Conservation (phyloP, 92 coral and sea anemone species). For the Isaurus tuberculatus region DNA sequence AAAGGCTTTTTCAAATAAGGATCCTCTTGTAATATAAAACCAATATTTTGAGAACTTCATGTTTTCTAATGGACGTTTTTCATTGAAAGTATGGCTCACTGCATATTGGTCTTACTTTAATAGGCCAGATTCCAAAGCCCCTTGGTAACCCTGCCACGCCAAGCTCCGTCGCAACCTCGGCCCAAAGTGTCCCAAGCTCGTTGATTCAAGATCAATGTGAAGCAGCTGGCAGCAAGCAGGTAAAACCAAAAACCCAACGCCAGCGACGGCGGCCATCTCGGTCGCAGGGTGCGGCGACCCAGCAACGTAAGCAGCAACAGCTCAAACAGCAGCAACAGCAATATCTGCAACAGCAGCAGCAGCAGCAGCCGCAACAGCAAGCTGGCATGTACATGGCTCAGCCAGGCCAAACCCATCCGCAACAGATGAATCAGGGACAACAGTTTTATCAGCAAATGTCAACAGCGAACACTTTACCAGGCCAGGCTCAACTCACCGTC, state of each 20-base stretch:
- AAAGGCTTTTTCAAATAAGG: too few relatives aligned
- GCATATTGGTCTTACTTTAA: too few relatives aligned
- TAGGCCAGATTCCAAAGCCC: conserved; percentile 59
- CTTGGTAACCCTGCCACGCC: conserved; percentile 70
- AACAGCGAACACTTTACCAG: conserved; percentile 34
- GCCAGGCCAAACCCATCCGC: conserved; percentile 46
- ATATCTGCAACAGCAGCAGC: conserved; percentile 68
- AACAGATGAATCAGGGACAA: conserved; percentile 45
- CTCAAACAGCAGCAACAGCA: conserved; percentile 65
- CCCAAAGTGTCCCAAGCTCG: conserved; percentile 49
- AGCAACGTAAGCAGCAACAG: conserved; percentile 51
- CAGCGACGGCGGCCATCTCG: conserved; percentile 56
- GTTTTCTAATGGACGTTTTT: too few relatives aligned
- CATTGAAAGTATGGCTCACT: too few relatives aligned
- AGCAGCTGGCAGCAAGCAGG: conserved; percentile 67
- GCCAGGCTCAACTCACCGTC: conserved; percentile 36
- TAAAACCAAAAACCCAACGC: conserved; percentile 65
- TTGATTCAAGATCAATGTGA: conserved; percentile 56
- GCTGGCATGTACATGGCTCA: conserved; percentile 52
- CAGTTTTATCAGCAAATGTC: conserved; percentile 41
- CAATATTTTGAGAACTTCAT: too few relatives aligned
- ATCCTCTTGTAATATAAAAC: too few relatives aligned
- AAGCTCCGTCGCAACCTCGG: conserved; percentile 44
- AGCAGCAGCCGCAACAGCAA: conserved; percentile 56
- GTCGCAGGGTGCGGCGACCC: conserved; percentile 47